Conservation (phyloP, 1,140 invertebrate genomes). For the Lethocerus indicus region DNA sequence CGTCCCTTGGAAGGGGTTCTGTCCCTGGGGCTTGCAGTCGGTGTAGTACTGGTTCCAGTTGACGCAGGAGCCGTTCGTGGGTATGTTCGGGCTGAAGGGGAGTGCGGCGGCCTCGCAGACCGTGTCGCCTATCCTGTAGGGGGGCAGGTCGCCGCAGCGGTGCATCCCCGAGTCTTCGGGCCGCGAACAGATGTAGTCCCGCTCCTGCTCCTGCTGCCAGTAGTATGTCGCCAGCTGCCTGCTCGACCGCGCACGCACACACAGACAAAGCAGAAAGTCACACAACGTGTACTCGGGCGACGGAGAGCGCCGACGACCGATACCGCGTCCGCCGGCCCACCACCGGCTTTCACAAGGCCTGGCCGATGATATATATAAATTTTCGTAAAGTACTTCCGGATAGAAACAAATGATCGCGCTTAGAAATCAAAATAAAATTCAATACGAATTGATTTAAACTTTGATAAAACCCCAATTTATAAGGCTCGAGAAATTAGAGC, state of each 20-base stretch:
- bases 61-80: conserved; percentile 57
- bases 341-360: too few relatives aligned
- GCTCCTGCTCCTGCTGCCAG: conserved; percentile 56
- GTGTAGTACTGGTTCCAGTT: conserved; percentile 99
- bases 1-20: conserved; percentile 97
- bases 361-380: too few relatives aligned
- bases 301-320: too few relatives aligned
- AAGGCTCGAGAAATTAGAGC: too few relatives aligned
- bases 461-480: too few relatives aligned
- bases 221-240: conserved; percentile 57
- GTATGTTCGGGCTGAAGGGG: conserved; percentile 27
- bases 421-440: too few relatives aligned
- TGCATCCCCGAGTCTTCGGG: conserved; percentile 92
- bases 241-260: conserved; percentile 23
- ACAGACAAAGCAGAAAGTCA: too few relatives aligned
- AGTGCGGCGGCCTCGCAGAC: conserved; percentile 36
- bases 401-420: too few relatives aligned
- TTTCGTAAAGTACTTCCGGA: too few relatives aligned
- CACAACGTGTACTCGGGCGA: too few relatives aligned
- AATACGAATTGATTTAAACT: too few relatives aligned
- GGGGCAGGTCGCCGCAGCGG: conserved; percentile 71
- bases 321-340: too few relatives aligned
- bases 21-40: conserved; percentile 75
- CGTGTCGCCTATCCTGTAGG: conserved; percentile 36
- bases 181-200: conserved; percentile 95